Base-by-base conservation (phyloP, 1,140 invertebrate genomes). In the Phymorhynchus buccinoides region DNA sequence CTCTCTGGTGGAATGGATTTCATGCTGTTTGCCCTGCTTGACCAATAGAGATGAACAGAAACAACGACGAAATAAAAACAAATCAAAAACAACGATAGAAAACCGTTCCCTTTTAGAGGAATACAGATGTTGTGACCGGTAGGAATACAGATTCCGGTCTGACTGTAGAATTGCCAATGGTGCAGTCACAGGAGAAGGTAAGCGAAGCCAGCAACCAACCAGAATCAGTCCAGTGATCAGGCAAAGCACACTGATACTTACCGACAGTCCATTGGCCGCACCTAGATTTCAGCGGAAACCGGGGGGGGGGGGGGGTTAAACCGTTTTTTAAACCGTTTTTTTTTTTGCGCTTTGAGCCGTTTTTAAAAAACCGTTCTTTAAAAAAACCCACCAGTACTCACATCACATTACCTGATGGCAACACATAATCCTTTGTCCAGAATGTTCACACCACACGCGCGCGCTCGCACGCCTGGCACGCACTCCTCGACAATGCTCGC, bases 91-190 rank as follows among this genome's bases (percentile, higher is more conserved):
- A 16, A 56, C 75, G 30, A 83, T 80, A 68, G 85, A 80, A 80
- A 87, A 77, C 73, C 83, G 85, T 16, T n/a, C 88, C 89, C 0
- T 78, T 42, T 22, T n/a, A n/a, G n/a, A n/a, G n/a, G 71, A 68
- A 7, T 62, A 66, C 42, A 4, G 86, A 22, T 1, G 68, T 56
- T 22, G 86, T 83, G 1, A 89, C 80, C 16, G 89, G 89, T 14
- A 90, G 88, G 85, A 7, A 90, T 73, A 68, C 89, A 88, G 4
- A 88, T 78, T 27, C 83, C 86, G 1, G 88, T 87, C 39, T 86
- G 81, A 1, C 86, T 83, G 71, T 89, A 90, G 82, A 90, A 39
- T 27, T 84, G 12, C 85, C 85, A 86, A 52, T 86, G n/a, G 81
- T 44, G 32, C n/a, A 27, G 66, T 73, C 9, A 66, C 27, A 41